Conservation (phyloP, 2,113 vertebrate species). For the Fukomys damarensis region DNA sequence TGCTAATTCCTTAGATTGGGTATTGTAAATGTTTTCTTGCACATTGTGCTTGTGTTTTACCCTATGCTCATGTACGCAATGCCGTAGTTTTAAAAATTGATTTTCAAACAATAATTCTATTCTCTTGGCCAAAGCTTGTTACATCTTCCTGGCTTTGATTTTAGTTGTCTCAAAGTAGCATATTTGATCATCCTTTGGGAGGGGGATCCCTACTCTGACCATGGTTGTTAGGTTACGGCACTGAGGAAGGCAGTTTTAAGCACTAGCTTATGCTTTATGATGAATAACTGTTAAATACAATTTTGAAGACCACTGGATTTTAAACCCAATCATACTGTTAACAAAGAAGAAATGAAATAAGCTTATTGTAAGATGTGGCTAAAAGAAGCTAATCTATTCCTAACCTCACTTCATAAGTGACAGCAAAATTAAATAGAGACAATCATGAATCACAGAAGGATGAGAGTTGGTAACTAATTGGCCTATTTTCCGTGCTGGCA, state of each 20-base stretch:
- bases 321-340: slow-evolving; percentile 50
- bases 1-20: neutral
- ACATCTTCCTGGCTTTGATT: slow-evolving; percentile 67
- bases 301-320: slow-evolving; percentile 70
- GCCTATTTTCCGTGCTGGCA: slow-evolving; percentile 89
- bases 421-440: slow-evolving; percentile 88
- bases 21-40: neutral
- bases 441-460: slow-evolving; percentile 87
- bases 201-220: neutral
- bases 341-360: slow-evolving; percentile 65
- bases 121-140: slow-evolving; percentile 43
- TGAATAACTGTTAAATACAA: slow-evolving; percentile 70
- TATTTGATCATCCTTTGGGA: slow-evolving; percentile 33
- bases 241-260: slow-evolving; percentile 71
- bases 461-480: slow-evolving; percentile 89
- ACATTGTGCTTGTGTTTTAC: neutral
- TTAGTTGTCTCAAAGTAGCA: slow-evolving; percentile 63
- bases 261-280: slow-evolving; percentile 59
- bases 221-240: slow-evolving; percentile 32
- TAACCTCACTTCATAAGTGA: slow-evolving; percentile 86
- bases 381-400: slow-evolving; percentile 86
- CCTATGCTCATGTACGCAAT: neutral
- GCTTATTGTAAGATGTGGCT: slow-evolving; percentile 75
- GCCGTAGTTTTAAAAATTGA: slow-evolving; percentile 13
- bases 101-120: slow-evolving; percentile 53